Evolutionary conservation across 2,888 invertebrate genomes (phyloP), one percentile per base, ranked within the genome.

Genomic region (Fragum sueziense): DNA sequence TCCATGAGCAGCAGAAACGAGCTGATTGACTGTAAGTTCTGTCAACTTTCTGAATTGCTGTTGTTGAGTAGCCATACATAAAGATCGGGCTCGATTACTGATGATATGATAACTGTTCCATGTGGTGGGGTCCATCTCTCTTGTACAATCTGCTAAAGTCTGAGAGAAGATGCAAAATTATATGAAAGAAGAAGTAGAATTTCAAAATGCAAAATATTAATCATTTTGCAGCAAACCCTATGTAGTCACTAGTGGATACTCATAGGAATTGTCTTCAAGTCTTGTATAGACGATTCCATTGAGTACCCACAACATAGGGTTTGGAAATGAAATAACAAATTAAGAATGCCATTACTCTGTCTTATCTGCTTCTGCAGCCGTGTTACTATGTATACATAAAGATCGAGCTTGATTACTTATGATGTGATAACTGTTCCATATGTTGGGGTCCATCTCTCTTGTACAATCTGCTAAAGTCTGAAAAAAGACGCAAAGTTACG

Each of bases 51-150:
- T 93, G 91, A 96, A 96, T 90, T 96, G 95, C 47, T 94, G 94
- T 90, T 95, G 95, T 71, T 95, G 93, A 25, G 95, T 94, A 22
- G 95, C 93, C 87, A 95, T 95, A 88, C 96, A 96, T 76, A 96
- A 95, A n/a, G 95, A 95, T 79, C 95, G 93, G 0, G 95, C 96
- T 86, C 96, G 92, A 89, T 96, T 95, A 82, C 95, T 95, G 93
- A 95, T 95, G 70, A 95, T 93, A 90, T 95, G 95, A 89, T 96
- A 96, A n/a, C 95, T 95, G 88, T 95, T 96, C 95, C 95, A 95
- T 62, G 95, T 95, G 86, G 95, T 95, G 2, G 95, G 91, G 90
- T 95, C 95, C 96, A 96, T 96, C 51, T 94, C 92, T 29, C 92
- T 94, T 1, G 96, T 96, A 90, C 96, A 96, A 79, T 95, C 95